phyloP scores from a whole-genome alignment of 2,113 vertebrate species.

The mouse (Mus musculus) region DNA sequence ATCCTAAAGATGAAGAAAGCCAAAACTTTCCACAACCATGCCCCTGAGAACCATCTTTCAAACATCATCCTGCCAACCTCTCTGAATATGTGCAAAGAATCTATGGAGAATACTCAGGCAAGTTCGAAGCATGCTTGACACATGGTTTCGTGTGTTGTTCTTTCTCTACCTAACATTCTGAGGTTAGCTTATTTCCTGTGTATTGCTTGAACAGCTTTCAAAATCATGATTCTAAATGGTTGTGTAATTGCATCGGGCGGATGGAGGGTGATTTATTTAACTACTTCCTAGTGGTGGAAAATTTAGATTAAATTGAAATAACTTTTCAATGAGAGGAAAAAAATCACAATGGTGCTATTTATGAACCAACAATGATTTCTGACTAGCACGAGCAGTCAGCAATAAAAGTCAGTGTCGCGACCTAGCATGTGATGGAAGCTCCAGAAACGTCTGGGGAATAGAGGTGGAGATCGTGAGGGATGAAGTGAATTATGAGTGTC shows the following conservation, averaged over 20 bases:
- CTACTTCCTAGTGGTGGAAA: not conserved
- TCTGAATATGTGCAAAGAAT: not conserved
- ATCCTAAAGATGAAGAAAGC: not conserved
- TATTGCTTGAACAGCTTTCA: slow-evolving; percentile 54
- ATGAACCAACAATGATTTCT: slow-evolving; percentile 52
- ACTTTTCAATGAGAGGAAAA: slow-evolving; percentile 44
- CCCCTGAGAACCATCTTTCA: not conserved
- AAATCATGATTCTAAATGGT: slow-evolving; percentile 60
- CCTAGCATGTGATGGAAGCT: slow-evolving; percentile 29
- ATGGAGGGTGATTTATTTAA: slow-evolving; percentile 53
- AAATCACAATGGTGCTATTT: not conserved
- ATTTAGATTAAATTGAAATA: slow-evolving; percentile 62
- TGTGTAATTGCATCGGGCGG: slow-evolving; percentile 29
- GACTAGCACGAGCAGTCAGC: not conserved
- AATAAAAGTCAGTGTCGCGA: slow-evolving; percentile 47
- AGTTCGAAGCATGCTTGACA: not conserved
- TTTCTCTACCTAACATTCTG: not conserved
- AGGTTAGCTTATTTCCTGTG: not conserved
- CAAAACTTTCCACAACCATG: not conserved
- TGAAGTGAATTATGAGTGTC: slow-evolving; percentile 54
- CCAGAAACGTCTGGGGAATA: slow-evolving; percentile 17
- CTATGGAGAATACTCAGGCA: not conserved
- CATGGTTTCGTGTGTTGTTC: not conserved
- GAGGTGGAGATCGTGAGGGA: not conserved
- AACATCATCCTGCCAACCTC: not conserved